phyloP scores from a whole-genome alignment of 2,113 vertebrate genomes.

The Ptilonorhynchus violaceus region DNA sequence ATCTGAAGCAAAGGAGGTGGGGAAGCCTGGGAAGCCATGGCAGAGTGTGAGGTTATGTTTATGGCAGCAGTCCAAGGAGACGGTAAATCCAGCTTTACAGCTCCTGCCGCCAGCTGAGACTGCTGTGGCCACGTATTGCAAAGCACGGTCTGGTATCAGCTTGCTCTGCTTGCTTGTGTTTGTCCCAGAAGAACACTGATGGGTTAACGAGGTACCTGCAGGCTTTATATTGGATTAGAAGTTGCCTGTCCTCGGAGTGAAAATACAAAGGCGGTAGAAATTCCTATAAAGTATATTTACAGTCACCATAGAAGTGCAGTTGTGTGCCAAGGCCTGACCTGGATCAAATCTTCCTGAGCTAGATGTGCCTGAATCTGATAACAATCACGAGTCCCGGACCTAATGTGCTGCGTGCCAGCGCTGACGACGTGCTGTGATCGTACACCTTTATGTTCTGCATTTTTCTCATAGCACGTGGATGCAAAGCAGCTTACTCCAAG shows the following conservation, averaged over 20 bases:
- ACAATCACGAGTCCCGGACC: neutral
- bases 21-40: neutral
- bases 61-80: constrained; percentile 19
- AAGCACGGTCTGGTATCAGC: neutral
- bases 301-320: neutral
- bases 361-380: neutral
- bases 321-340: neutral
- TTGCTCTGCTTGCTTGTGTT: neutral
- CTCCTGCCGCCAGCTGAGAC: neutral
- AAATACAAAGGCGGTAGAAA: neutral
- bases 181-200: neutral
- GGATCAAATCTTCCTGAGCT: neutral
- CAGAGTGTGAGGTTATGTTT: neutral
- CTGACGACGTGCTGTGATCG: neutral
- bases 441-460: neutral
- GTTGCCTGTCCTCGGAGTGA: neutral
- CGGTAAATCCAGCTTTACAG: constrained; percentile 27
- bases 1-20: neutral
- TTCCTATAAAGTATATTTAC: neutral
- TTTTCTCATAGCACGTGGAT: neutral
- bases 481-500: neutral
- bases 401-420: neutral
- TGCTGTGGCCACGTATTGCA: neutral
- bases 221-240: neutral
- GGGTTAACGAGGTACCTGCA: neutral